These are phyloP conservation scores for Mormyrus hasselquistii DNA, from an alignment of 2,797 vertebrate genomes.

Conservation along the genomic window DNA sequence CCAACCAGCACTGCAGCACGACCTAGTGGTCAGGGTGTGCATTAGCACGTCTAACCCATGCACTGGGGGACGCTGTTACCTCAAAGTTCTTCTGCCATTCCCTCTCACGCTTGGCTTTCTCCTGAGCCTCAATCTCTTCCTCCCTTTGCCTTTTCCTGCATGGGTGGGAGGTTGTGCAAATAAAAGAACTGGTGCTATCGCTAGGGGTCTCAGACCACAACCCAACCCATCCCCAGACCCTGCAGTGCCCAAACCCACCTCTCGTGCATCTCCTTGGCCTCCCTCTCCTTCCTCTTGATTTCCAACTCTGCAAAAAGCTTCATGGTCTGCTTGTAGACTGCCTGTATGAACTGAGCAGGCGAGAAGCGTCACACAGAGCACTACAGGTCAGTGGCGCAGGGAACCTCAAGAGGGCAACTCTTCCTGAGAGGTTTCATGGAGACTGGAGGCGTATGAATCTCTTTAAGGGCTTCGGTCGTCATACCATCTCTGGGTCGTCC, in stretches of 20 bases:
- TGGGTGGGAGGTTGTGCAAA: background rate
- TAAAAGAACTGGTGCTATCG: background rate
- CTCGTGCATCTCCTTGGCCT: constrained; percentile 98
- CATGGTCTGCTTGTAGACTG: constrained; percentile 98
- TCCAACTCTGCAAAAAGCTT: constrained; percentile 96
- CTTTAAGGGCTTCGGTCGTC: background rate
- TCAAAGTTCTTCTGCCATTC: constrained; percentile 99
- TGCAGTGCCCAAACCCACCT: constrained; percentile 61
- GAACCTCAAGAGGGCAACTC: background rate
- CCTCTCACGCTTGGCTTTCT: constrained; percentile 87
- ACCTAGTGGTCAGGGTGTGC: background rate
- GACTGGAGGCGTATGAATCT: background rate
- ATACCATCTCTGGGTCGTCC: constrained; percentile 87
- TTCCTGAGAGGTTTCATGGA: background rate
- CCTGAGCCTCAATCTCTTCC: constrained; percentile 93
- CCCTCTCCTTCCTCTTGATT: constrained; percentile 98
- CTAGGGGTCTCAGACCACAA: background rate
- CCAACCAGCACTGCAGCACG: background rate
- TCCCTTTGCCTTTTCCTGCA: constrained; percentile 89
- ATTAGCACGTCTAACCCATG: background rate
- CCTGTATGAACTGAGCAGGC: constrained; percentile 79
- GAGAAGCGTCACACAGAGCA: background rate
- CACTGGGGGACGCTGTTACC: constrained; percentile 42
- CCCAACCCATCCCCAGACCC: background rate
- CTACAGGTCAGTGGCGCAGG: background rate